Percentiles rank a stretch among this genome's conserved stretches.
Evolutionary conservation across 2,888 invertebrate species (phyloP).

Genomic region (Exephanes ischioxanthus): DNA sequence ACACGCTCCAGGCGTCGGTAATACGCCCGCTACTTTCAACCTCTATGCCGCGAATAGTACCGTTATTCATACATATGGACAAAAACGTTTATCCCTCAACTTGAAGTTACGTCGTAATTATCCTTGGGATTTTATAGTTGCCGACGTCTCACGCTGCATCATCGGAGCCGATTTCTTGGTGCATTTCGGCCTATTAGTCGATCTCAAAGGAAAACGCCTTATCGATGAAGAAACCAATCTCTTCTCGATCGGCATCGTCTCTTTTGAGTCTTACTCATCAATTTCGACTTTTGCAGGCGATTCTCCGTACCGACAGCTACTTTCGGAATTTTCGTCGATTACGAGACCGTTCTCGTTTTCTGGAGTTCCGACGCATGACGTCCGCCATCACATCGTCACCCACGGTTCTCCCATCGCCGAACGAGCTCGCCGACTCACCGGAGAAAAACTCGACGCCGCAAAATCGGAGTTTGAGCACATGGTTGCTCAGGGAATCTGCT

Average conservation of each 20-base stretch:
- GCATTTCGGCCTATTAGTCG: slow-evolving; percentile 22
- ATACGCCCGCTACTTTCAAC: not conserved
- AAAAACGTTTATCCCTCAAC: not conserved
- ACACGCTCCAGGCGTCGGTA: too few relatives aligned
- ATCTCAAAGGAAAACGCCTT: slow-evolving; percentile 18
- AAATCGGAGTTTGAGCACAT: slow-evolving; percentile 71
- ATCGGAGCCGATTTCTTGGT: slow-evolving; percentile 52
- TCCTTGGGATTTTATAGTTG: slow-evolving; percentile 34
- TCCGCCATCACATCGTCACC: slow-evolving; percentile 61
- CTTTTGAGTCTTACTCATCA: not conserved
- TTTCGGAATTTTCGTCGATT: not conserved
- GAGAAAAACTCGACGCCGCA: slow-evolving; percentile 71
- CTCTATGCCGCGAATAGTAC: slow-evolving; percentile 25
- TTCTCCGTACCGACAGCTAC: not conserved
- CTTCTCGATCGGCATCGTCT: not conserved
- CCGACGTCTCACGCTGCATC: slow-evolving; percentile 17
- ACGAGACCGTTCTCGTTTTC: not conserved
- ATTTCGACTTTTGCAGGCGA: not conserved
- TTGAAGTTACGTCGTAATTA: slow-evolving; percentile 8
- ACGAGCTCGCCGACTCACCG: slow-evolving; percentile 64
- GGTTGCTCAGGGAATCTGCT: slow-evolving; percentile 71
- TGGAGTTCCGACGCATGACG: not conserved
- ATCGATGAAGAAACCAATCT: slow-evolving; percentile 34
- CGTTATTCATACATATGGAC: slow-evolving; percentile 10
- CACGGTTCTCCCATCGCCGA: slow-evolving; percentile 62